A percentile compares a stretch with the other conserved stretches of the same genome.
These are phyloP conservation scores for Diadromus collaris DNA, from an alignment of 2,888 invertebrate species.

Conservation along the genomic window DNA sequence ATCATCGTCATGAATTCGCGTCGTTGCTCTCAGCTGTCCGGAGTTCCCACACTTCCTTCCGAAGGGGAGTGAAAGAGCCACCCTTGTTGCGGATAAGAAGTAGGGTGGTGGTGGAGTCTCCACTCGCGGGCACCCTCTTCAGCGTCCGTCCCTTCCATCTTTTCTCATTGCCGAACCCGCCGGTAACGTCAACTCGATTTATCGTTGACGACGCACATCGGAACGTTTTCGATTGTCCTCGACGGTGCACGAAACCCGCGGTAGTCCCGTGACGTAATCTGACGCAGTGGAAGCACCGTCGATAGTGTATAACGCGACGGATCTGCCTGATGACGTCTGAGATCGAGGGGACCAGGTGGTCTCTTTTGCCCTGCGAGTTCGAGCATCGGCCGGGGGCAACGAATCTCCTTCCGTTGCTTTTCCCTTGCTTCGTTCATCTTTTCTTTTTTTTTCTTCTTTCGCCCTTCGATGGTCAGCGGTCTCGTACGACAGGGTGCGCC, in stretches of 20 bases:
- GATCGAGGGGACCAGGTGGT: constrained; percentile 50
- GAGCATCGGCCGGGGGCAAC: constrained; percentile 37
- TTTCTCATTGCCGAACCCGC: constrained; percentile 26
- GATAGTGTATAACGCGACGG: constrained; percentile 66
- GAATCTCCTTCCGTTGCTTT: constrained; percentile 28
- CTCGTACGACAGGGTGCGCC: constrained; percentile 33
- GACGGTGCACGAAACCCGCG: constrained; percentile 57
- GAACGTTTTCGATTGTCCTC: constrained; percentile 63
- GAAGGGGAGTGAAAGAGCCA: constrained; percentile 62
- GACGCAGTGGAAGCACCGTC: constrained; percentile 60
- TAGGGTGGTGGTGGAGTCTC: constrained; percentile 57
- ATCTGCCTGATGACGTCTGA: constrained; percentile 69
- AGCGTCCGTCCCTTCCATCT: constrained; percentile 51
- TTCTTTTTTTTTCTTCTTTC: constrained; percentile 29
- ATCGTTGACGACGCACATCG: constrained; percentile 64
- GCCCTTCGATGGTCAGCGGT: constrained; percentile 47
- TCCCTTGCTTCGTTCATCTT: constrained; percentile 29
- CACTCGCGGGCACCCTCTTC: constrained; percentile 61
- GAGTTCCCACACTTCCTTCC: constrained; percentile 75
- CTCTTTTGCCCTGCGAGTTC: constrained; percentile 47
- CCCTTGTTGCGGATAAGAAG: constrained; percentile 69
- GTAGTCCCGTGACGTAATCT: constrained; percentile 70
- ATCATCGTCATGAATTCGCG: constrained; percentile 17
- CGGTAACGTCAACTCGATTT: constrained; percentile 64
- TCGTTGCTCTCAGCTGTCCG: constrained; percentile 70